Evolutionary conservation across 2,797 vertebrate genomes (phyloP), one percentile per base, ranked within the genome.

Genomic region (Danio choprae): DNA sequence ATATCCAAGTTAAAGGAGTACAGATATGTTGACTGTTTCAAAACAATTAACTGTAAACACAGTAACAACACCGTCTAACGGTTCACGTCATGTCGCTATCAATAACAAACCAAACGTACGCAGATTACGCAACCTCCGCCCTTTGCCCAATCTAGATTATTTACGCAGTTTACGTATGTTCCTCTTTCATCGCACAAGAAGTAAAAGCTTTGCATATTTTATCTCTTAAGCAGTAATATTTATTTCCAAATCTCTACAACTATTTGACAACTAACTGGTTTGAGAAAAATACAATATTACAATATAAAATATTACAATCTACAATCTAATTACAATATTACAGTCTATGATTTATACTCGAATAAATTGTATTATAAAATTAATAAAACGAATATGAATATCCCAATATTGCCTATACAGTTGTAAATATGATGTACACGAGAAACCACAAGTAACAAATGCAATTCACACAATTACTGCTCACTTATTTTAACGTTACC

Each of bases 111-210:
- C 5, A 15, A 44, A 7, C 20, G 22, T 38, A 67, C 53, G 63
- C 0, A 68, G 53, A 59, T 68, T 77, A 77, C 75, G 75, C 13
- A 77, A 77, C 53, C 44, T 40, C 50, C 51, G 16, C 63, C 36
- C 51, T 11, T 18, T 15, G 53, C 16, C 20, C 4, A 68, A 77
- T 38, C 40, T 12, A 22, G 6, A 58, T 36, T 7, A 44, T 5
- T 5, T 58, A 38, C 75, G 75, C 43, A 46, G 75, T 68, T 77
- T 68, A 68, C 75, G 22, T 38, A 65, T 48, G 22, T 48, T 13
- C 1, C 18, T 2, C 41, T 5, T 13, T 38, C 16, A 40, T 12
- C 46, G 8, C 9, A 7, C 48, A 36, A 29, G 3, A 29, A 29
- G 29, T 3, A 15, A 8, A 15, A 13, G 20, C 10, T 48, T 69